Evolutionary conservation across 2,888 invertebrate species (phyloP), one percentile per base, ranked within the genome.

Genomic region (Archaeoteleia sp.): DNA sequence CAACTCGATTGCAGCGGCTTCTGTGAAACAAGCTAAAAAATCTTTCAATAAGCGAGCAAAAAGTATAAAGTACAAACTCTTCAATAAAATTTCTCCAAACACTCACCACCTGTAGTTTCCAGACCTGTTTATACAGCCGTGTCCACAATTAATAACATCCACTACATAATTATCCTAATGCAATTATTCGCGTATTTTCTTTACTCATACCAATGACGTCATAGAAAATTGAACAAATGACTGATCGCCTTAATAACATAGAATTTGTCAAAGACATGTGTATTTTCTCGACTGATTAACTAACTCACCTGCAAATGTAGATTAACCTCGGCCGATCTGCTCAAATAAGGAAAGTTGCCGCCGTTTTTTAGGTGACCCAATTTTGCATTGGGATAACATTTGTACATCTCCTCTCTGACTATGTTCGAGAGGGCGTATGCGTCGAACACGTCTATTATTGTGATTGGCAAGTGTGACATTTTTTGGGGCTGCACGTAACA

Each of bases 331-430:
- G 93, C 93, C 82, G 93, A 91, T 78, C 95, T 89, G 83, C 95
- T 95, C 65, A 96, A 87, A 81, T 95, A 96, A 0, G 96, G 96
- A 85, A 96, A 96, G 86, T 95, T 95, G 2, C 96, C 95, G 0
- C 96, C 96, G 70, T 90, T 91, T 83, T 96, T 96, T 40, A 96
- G 86, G 85, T 95, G 95, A 1, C 95, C 96, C 67, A 94, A 83
- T 86, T 93, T 94, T 0, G 95, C 95, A 65, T 92, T 89, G 0
- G 95, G 95, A 84, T 95, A 96, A 74, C 92, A 92, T 82, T 94
- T 94, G 83, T 93, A 93, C 72, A 95, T 86, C 78, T 94, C 93
- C 77, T 95, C 95, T 48, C 93, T 87, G 0, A 95, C 95, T 32
- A 88, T 84, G 67, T 90, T 89, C 60, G 94, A 93, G 40, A 96